Evolutionary conservation across 2,797 vertebrate genomes (phyloP).

Genomic region (Poeciliopsis paucimaculata): DNA sequence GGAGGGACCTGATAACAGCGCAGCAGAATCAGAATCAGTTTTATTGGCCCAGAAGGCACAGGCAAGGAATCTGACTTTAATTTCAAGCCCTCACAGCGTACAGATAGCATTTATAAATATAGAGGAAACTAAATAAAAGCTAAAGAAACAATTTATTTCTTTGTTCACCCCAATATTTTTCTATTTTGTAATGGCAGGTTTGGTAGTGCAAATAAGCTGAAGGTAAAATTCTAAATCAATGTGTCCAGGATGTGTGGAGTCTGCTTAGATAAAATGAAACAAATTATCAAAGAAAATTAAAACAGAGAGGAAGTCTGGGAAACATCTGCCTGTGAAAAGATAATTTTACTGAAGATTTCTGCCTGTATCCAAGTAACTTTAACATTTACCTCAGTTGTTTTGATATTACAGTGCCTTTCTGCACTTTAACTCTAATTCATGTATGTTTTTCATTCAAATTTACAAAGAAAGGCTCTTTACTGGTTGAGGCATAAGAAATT

Average conservation of each 20-base stretch:
- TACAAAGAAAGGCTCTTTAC: neutral
- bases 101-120: neutral
- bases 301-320: neutral
- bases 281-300: neutral
- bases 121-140: neutral
- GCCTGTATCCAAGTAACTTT: neutral
- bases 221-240: neutral
- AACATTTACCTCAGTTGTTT: neutral
- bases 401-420: neutral
- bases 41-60: neutral
- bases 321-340: neutral
- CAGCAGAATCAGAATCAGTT: neutral
- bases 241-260: neutral
- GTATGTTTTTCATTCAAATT: neutral
- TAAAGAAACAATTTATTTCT: neutral
- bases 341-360: neutral
- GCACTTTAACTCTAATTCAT: neutral
- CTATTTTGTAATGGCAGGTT: neutral
- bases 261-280: neutral
- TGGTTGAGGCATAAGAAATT: neutral
- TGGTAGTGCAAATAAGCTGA: neutral
- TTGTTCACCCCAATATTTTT: neutral
- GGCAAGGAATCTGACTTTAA: neutral
- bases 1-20: neutral
- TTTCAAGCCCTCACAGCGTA: neutral